phyloP scores from a whole-genome alignment of 2,113 vertebrate species.

The Rattus rattus region DNA sequence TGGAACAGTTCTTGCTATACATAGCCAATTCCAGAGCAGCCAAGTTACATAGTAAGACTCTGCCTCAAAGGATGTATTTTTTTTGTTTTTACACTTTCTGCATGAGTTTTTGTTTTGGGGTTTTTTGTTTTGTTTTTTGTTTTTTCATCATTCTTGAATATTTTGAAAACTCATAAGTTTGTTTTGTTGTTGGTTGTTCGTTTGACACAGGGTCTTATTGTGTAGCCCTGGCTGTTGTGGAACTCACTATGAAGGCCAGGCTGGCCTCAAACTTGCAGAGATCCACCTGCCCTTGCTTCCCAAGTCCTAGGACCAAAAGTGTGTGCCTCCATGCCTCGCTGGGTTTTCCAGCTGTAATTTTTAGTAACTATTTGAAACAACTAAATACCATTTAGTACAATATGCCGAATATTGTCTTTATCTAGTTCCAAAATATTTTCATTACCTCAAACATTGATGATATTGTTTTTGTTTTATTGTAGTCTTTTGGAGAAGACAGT shows the following conservation, averaged over 20 bases:
- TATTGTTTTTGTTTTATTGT: constrained; percentile 42
- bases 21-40: neutral
- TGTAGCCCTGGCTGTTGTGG: neutral
- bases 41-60: neutral
- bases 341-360: neutral
- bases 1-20: neutral
- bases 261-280: neutral
- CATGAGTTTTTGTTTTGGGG: neutral
- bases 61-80: neutral
- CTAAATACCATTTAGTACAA: neutral
- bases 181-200: neutral
- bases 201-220: neutral
- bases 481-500: neutral
- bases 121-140: neutral
- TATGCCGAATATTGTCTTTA: neutral
- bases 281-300: neutral
- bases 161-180: constrained; percentile 22
- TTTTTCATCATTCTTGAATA: constrained; percentile 3
- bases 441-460: neutral
- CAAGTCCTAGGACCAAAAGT: neutral
- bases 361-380: neutral
- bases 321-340: neutral
- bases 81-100: constrained; percentile 29
- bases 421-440: constrained; percentile 35
- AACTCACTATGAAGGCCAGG: neutral